A percentile compares a stretch with the other conserved stretches of the same genome.
These are phyloP conservation scores for Aldabrachelys gigantea DNA, from an alignment of 2,113 vertebrate genomes.

Conservation along the genomic window DNA sequence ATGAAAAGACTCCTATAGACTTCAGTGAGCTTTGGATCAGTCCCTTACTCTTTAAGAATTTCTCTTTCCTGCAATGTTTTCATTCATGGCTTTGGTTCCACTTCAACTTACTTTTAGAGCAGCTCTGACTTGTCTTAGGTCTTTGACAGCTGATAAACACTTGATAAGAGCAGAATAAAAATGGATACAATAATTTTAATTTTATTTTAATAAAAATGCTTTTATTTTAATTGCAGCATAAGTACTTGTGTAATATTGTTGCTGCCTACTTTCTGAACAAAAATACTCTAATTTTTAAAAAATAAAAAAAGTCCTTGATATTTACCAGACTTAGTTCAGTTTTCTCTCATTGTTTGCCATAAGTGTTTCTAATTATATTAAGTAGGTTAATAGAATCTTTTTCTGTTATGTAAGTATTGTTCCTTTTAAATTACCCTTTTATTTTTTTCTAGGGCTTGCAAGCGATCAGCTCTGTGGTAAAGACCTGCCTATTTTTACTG, in stretches of 20 bases:
- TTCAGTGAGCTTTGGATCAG: fast-evolving
- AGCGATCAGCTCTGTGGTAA: fast-evolving
- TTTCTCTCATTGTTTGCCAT: background rate
- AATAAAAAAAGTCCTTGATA: background rate
- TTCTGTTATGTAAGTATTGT: fast-evolving
- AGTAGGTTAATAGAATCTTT: background rate
- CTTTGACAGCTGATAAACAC: background rate
- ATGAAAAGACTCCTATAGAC: background rate
- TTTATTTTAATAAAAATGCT: fast-evolving
- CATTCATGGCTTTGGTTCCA: background rate
- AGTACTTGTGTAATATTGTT: background rate
- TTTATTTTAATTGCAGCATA: background rate
- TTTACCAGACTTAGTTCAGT: background rate
- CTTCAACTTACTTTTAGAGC: background rate
- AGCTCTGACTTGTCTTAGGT: background rate
- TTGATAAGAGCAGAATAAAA: background rate
- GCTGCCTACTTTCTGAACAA: background rate
- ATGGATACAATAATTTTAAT: background rate
- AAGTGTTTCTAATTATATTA: background rate
- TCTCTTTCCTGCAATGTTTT: background rate
- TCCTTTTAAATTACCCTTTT: fast-evolving
- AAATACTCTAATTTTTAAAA: background rate
- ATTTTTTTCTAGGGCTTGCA: background rate
- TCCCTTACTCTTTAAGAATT: background rate
- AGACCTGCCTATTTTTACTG: fast-evolving